These are phyloP conservation scores for Anadara kagoshimensis DNA, from an alignment of 1,140 invertebrate genomes.

Conservation along the genomic window DNA sequence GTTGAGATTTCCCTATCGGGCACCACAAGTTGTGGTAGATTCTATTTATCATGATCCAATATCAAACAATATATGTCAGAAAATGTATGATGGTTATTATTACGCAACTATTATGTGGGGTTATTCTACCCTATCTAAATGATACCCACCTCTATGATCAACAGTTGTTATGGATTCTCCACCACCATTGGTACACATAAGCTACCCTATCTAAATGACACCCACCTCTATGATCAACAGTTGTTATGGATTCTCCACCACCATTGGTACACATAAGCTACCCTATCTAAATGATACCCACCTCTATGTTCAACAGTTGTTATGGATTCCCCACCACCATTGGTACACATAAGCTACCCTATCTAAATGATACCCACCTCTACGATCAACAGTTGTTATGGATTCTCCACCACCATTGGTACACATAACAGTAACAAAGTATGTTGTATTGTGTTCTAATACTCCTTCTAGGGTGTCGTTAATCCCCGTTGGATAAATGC, in stretches of 20 bases:
- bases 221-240: constrained; percentile 33
- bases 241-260: constrained; percentile 22
- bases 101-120: too few species aligned
- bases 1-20: too few species aligned
- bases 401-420: constrained; percentile 40
- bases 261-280: constrained; percentile 47
- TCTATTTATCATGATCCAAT: too few species aligned
- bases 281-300: constrained; percentile 1
- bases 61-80: too few species aligned
- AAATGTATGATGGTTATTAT: too few species aligned
- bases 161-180: constrained; percentile 17
- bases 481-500: constrained; percentile 34
- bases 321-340: constrained; percentile 33
- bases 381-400: constrained; percentile 17
- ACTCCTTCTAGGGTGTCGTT: constrained; percentile 41
- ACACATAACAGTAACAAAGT: constrained; percentile 51
- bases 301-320: constrained; percentile 31
- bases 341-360: constrained; percentile 40
- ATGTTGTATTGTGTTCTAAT: constrained; percentile 41
- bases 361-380: constrained; percentile 19
- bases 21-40: too few species aligned
- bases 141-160: constrained; percentile 6
- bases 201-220: background rate
- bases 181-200: constrained; percentile 48
- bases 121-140: too few species aligned